Base-by-base conservation (phyloP, 2,797 vertebrate species). In the Avahi laniger region DNA sequence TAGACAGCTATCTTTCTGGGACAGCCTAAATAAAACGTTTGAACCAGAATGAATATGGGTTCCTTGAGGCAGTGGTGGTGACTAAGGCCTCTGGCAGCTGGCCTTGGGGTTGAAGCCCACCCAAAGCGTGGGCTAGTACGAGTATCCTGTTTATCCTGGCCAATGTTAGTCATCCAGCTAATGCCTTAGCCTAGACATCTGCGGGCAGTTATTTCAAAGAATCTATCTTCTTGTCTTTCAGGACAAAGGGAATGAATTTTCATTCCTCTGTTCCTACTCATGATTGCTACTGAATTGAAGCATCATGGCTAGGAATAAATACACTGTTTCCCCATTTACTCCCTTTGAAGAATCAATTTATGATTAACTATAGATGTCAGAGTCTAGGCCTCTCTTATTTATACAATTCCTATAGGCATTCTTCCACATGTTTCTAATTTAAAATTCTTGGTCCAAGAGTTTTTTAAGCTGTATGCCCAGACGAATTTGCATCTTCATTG, bases 401-500 rank as follows among this genome's bases (percentile, higher is more conserved):
- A 54, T 17, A 33, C 20, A 76, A 54, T 79, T 82, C 61, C 82
- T 90, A 3, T 59, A 50, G 18, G 17, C 30, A 79, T 93, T 17
- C 38, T 5, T 59, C 78, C 89, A 81, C 17, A 28, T 89, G 96
- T 84, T 97, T 93, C 80, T 93, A 46, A 96, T 95, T 89, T 83
- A 90, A 82, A 87, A 75, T 91, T 91, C 70, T 75, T 65, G n/a
- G 70, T n/a, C 38, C 35, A 33, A 30, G 43, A 67, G 17, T 89
- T 95, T 76, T 69, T 89, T 41, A 52, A 81, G 46, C 46, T 41
- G 33, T 73, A 26, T 18, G 57, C 57, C 33, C 43, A 96, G 57
- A 80, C 15, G 54, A 69, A 96, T 96, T 96, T 94, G 59, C 94
- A 90, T 97, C 67, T 92, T 76, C 86, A 96, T 85, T 97, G 91